phyloP scores from a whole-genome alignment of 1,140 invertebrate species.

The Globodera ellingtonae region DNA sequence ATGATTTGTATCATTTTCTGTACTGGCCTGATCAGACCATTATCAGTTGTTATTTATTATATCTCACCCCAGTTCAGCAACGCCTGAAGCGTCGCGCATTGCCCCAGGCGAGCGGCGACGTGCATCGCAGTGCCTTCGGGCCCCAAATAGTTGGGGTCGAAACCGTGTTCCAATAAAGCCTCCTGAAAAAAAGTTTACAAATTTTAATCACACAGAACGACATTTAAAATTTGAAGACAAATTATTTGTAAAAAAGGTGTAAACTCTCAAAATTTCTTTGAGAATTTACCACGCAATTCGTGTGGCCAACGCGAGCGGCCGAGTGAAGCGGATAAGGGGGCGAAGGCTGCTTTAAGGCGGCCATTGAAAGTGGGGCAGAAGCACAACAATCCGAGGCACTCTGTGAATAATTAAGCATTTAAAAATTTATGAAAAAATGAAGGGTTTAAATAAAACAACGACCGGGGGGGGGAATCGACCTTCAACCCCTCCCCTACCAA shows the following conservation, averaged over 20 bases:
- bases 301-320: constrained; percentile 88
- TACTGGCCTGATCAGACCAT: no score
- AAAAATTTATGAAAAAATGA: constrained; percentile 6
- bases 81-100: constrained; percentile 83
- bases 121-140: constrained; percentile 86
- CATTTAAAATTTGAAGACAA: no score
- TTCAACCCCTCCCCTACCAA: no score
- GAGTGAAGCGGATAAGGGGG: constrained; percentile 81
- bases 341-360: constrained; percentile 68
- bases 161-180: constrained; percentile 79
- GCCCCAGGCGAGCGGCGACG: constrained; percentile 89
- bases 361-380: constrained; percentile 73
- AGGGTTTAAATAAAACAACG: no score
- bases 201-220: no score
- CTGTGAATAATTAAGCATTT: constrained; percentile 35
- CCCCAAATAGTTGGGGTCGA: constrained; percentile 83
- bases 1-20: no score
- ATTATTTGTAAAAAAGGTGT: no score
- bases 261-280: no score
- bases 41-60: no score
- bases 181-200: constrained; percentile 61
- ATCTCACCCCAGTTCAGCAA: constrained; percentile 72
- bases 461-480: no score
- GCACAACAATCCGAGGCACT: constrained; percentile 75
- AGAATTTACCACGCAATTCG: constrained; percentile 75